These are phyloP conservation scores for Colaptes auratus DNA, from an alignment of 2,113 vertebrate genomes.

Conservation along the genomic window DNA sequence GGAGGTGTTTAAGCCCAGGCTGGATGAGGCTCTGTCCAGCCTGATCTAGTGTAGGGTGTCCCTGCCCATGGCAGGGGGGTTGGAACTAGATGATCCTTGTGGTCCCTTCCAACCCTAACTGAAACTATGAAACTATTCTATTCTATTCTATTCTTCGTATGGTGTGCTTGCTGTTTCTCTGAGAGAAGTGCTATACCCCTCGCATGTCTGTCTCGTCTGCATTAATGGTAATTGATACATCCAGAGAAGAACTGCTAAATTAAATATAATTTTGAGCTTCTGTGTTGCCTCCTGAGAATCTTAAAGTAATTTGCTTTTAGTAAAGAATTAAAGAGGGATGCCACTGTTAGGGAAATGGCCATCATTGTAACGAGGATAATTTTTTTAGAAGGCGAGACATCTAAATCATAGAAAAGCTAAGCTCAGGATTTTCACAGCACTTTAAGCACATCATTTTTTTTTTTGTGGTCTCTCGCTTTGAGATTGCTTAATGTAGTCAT, in stretches of 20 bases:
- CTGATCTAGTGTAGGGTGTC: too few relatives aligned
- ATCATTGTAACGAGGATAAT: not conserved
- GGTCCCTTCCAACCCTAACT: too few relatives aligned
- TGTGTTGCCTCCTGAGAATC: constrained; percentile 8
- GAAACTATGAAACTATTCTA: too few relatives aligned
- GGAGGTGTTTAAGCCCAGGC: too few relatives aligned
- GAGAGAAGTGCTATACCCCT: not conserved
- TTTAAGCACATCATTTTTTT: constrained; percentile 50
- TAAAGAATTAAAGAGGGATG: constrained; percentile 1
- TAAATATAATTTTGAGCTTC: constrained; percentile 26
- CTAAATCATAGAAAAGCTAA: constrained; percentile 52
- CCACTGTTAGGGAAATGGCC: not conserved
- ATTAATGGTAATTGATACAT: constrained; percentile 1
- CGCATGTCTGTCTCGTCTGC: not conserved
- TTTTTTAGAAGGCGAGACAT: constrained; percentile 46
- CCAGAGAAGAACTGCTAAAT: constrained; percentile 27
- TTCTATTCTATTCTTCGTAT: too few relatives aligned
- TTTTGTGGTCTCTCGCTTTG: constrained; percentile 49
- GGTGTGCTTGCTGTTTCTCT: not conserved
- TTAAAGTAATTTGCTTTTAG: constrained; percentile 36
- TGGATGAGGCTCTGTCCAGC: too few relatives aligned
- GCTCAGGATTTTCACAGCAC: constrained; percentile 41
- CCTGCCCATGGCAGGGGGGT: too few relatives aligned
- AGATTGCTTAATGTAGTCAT: constrained; percentile 60
- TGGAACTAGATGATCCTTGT: too few relatives aligned